Base-by-base conservation (phyloP, 2,888 invertebrate species). In the Diaperis boleti region DNA sequence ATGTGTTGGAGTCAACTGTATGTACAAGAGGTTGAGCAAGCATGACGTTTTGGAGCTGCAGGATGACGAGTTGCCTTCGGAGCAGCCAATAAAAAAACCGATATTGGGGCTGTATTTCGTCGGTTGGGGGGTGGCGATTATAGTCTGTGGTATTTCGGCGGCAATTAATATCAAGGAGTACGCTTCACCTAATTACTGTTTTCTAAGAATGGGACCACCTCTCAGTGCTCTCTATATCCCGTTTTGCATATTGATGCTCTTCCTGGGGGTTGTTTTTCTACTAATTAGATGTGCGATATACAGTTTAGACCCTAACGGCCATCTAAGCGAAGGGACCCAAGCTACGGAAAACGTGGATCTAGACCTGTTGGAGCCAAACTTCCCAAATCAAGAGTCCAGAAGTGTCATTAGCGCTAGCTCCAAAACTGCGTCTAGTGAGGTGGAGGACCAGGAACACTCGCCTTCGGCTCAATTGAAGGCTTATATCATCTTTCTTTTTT, bases 81-180 rank as follows among this genome's bases (percentile, higher is more conserved):
- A 92, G 59, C 87, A 87, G 13, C 89, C 91, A 0, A 82, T 90
- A 0, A 89, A 89, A 66, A 94, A 95, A 76, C 95, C 95, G 0
- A 89, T 95, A 62, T 81, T 96, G 22, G 92, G 95, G 0, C 85
- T 95, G 64, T 96, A 96, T 78, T 83, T 96, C 44, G 92, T 95
- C 0, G 96, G 95, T 0, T 96, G 95, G 94, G 96, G 96, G 3
- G 91, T 96, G 52, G 92, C 92, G 1, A 82, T 94, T 68, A 93
- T 96, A 13, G 89, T 96, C 0, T 95, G 95, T 75, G 96, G 96
- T 0, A 93, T 96, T 69, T 94, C 94, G 0, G 94, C 94, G 0
- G 95, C 96, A 0, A 94, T 96, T 3, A 95, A 95, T 79, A 84
- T 95, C 69, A 88, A 89, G 59, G 93, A 94, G 72, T 96, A 96